These are phyloP conservation scores for Lithophane socia DNA, from an alignment of 2,888 invertebrate genomes.

Conservation along the genomic window DNA sequence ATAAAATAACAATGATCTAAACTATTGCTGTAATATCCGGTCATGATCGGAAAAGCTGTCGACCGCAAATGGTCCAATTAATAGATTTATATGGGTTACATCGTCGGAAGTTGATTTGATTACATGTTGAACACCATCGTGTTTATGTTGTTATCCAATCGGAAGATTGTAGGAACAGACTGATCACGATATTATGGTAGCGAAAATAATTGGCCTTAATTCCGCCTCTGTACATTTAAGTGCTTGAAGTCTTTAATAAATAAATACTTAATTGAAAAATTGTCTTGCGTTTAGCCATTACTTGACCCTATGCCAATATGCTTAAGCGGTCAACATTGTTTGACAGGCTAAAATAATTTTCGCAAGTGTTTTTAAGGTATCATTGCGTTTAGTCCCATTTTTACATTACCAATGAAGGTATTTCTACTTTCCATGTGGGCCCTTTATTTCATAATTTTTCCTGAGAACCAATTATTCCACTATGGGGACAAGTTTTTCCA, in stretches of 20 bases:
- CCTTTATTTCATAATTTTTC: background rate
- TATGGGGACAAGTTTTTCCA: background rate
- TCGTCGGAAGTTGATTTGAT: conserved; percentile 31
- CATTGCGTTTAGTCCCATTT: background rate
- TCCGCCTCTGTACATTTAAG: too few species aligned
- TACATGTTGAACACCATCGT: conserved; percentile 6
- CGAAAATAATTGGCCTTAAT: background rate
- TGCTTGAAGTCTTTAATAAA: too few species aligned
- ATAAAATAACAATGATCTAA: conserved; percentile 17
- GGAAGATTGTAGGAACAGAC: conserved; percentile 9
- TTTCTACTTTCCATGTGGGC: background rate
- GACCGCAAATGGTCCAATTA: conserved; percentile 43
- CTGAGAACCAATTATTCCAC: background rate
- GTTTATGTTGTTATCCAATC: conserved; percentile 29
- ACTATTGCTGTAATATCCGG: conserved; percentile 20
- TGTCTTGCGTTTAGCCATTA: background rate
- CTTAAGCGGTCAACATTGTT: background rate
- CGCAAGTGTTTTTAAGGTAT: too few species aligned
- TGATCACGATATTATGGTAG: background rate
- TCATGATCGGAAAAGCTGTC: conserved; percentile 41
- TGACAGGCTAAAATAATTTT: background rate
- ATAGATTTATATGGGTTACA: conserved; percentile 18
- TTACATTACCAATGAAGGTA: background rate
- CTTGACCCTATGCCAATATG: too few species aligned
- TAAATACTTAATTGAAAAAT: background rate